Base-by-base conservation (phyloP, 2,888 invertebrate species). In the Caenorhabditis sp. region DNA sequence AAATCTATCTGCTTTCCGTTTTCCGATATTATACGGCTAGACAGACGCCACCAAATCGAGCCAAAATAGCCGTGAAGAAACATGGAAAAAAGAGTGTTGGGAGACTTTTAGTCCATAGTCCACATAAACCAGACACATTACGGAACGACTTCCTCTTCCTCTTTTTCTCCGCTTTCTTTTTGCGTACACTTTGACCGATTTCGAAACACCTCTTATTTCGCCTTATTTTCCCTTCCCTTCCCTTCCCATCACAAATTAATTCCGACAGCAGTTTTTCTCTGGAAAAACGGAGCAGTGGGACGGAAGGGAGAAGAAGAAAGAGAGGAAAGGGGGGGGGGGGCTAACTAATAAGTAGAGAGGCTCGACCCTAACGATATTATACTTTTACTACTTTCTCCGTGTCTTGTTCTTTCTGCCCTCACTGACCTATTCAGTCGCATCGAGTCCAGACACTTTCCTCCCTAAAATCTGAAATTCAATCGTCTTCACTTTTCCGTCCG, bases 71-170 rank as follows among this genome's bases (percentile, higher is more conserved):
- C n/a, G n/a, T n/a, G n/a, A n/a, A n/a, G n/a, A n/a, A n/a, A n/a
- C n/a, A n/a, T n/a, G n/a, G n/a, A n/a, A n/a, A n/a, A n/a, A n/a
- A n/a, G n/a, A n/a, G n/a, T n/a, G n/a, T n/a, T n/a, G n/a, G n/a
- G n/a, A n/a, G 46, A 62, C 61, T 62, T 53, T 63, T 63, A 53
- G 20, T 63, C 63, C 24, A 17, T 52, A 30, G 15, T 30, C 63
- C 52, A 30, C n/a, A 30, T 63, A 53, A 65, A 65, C 63, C 55
- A 65, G 63, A 65, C 55, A 65, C 53, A 27, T 65, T 55, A 55
- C 45, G 53, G 55, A 65, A n/a, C n/a, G n/a, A n/a, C n/a, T n/a
- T 55, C 48, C 30, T 30, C 30, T 30, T 30, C 30, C 3, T 22
- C 43, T 43, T 43, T 37, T 37, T 37, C 8, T n/a, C n/a, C n/a